These are phyloP conservation scores for Drosophila dunni DNA, from an alignment of 1,140 invertebrate species.

Conservation along the genomic window DNA sequence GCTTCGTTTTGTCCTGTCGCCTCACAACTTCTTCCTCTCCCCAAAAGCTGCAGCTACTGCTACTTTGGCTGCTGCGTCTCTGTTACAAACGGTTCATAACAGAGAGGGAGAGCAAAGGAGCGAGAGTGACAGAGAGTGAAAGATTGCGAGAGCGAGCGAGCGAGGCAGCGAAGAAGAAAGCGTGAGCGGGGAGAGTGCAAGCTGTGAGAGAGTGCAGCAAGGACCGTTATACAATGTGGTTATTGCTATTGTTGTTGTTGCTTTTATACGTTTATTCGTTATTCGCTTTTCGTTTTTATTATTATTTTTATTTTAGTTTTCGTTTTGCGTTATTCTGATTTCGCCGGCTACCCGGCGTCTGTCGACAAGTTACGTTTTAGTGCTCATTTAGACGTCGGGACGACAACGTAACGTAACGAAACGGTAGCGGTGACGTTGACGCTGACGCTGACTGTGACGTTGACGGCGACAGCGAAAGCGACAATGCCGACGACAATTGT, in stretches of 20 bases:
- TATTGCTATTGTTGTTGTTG: constrained; percentile 12
- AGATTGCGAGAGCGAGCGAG: not conserved
- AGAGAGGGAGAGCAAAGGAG: constrained; percentile 30
- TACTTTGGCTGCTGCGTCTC: constrained; percentile 69
- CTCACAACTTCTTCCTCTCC: not conserved
- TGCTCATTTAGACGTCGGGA: constrained; percentile 77
- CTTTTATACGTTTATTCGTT: not conserved
- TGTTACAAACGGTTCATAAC: constrained; percentile 68
- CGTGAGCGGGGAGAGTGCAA: constrained; percentile 1
- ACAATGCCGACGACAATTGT: constrained; percentile 45
- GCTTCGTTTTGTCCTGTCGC: constrained; percentile 33
- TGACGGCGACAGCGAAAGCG: constrained; percentile 31
- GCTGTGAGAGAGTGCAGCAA: constrained; percentile 29
- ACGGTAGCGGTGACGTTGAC: constrained; percentile 35
- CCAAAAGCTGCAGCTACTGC: constrained; percentile 14
- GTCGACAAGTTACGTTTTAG: constrained; percentile 63
- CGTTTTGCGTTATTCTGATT: constrained; percentile 36
- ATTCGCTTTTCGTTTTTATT: constrained; percentile 9
- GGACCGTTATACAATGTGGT: constrained; percentile 20
- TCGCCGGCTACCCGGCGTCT: constrained; percentile 52
- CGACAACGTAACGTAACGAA: constrained; percentile 43
- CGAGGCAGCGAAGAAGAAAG: not conserved
- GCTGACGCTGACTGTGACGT: constrained; percentile 25
- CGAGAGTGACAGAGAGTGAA: not conserved
- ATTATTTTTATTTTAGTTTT: constrained; percentile 12